Evolutionary conservation across 2,797 vertebrate species (phyloP), one percentile per base, ranked within the genome.

Genomic region (Heliangelus exortis): DNA sequence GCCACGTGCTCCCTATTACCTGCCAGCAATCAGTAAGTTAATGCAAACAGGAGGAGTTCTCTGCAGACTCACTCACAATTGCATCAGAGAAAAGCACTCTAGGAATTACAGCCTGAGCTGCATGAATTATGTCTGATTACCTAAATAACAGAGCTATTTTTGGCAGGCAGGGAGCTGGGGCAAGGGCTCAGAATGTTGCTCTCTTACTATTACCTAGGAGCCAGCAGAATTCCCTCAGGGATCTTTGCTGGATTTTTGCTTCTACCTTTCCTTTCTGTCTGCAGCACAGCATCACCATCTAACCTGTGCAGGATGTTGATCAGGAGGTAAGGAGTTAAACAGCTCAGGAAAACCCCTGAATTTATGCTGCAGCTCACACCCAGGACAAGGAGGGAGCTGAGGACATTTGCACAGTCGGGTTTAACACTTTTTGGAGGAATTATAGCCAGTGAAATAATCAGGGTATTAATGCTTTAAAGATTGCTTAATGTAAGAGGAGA

Each of bases 81-180:
- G 45, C 67, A 79, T 28, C 2, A 3, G 45, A 81, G 74, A 62
- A 25, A 67, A 65, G 62, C 58, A 58, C 84, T 87, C 81, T 33
- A 92, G 87, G 81, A 93, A 89, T 6, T 66, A 31, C 72, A 82
- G 68, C 7, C 85, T 7, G n/a, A 76, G 39, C 67, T 79, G 48
- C 59, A n/a, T n/a, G 71, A 89, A 66, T 58, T 59, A 59, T 13
- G 47, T 33, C 72, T 31, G 29, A 81, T 65, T 43, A 39, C 55
- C 67, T 48, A 34, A 82, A 57, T n/a, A 75, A 47, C n/a, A 76
- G 39, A 17, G 7, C 21, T 9, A 43, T 76, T 87, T 50, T 74
- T 58, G 84, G 84, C 78, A 82, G 1, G 0, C 17, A n/a, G 36
- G 10, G 66, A 77, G 47, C 83, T 11, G 18, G 74, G 16, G 2